Base-by-base conservation (phyloP, 2,113 vertebrate genomes). In the Chloropsis cyanopogon region DNA sequence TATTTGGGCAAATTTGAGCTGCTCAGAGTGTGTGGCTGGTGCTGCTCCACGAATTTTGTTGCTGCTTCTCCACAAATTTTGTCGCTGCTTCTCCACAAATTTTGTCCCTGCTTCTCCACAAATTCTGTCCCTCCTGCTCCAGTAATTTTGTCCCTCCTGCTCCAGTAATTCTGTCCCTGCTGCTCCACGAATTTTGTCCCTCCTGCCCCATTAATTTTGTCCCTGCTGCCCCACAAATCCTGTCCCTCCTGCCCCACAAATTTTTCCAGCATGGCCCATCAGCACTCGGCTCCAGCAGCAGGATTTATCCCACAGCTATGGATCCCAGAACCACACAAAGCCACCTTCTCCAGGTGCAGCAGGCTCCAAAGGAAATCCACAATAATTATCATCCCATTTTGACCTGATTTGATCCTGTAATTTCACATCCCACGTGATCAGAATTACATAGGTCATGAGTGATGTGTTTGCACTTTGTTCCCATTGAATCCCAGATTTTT, bases 31-130 rank as follows among this genome's bases (percentile, higher is more conserved):
- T 23, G 15, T 18, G 29, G 26, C 69, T 63, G 81, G 9, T 1
- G 4, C 41, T 25, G 29, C 26, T 57, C 28, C n/a, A 24, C 3
- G 3, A 1, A 3, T 31, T 41, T 41, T 7, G 6, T 7, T 12
- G 7, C 18, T 50, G 19, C 35, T 53, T 2, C 22, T 44, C 70
- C 69, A 8, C 23, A 3, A 3, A 18, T 70, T 39, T 28, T 21
- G n/a, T 66, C 6, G 41, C 17, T 0, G 2, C 31, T 18, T 21
- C 14, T 57, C 31, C n/a, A 12, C 9, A 1, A 0, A 2, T 23
- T 39, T 35, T 7, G 6, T 14, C 15, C 7, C 13, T 33, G 20
- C 33, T 41, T 11, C 23, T 60, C 37, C 31, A 2, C 6, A 0
- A 37, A 37, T 37, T 37, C 10, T 37, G 37, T 37, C 37, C 8